These are phyloP conservation scores for Cryptoblepharus egeriae DNA, from an alignment of 2,797 vertebrate genomes.

Conservation along the genomic window DNA sequence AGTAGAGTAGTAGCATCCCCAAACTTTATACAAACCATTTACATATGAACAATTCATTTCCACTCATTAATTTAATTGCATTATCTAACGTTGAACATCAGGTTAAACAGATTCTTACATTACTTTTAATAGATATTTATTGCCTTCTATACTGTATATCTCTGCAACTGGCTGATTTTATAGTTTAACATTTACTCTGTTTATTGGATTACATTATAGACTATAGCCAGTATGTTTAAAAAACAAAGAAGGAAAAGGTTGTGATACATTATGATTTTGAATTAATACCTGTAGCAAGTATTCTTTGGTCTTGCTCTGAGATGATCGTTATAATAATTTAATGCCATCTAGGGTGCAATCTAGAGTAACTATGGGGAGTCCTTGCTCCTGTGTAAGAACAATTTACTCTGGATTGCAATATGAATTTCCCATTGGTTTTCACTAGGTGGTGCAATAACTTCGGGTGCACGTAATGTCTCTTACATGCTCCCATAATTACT, in stretches of 20 bases:
- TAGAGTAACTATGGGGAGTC: too few relatives aligned
- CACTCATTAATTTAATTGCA: neutral
- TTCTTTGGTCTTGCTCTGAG: conserved; percentile 7
- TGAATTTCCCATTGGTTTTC: too few relatives aligned
- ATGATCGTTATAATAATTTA: conserved; percentile 4
- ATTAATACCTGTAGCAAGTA: neutral
- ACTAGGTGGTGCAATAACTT: too few relatives aligned
- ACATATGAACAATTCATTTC: too few relatives aligned
- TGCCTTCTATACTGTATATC: neutral
- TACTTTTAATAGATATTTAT: conserved; percentile 6
- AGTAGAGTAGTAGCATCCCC: too few relatives aligned
- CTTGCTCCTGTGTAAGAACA: too few relatives aligned
- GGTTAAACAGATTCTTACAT: neutral
- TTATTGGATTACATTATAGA: neutral
- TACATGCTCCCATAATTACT: too few relatives aligned
- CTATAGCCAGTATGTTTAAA: neutral
- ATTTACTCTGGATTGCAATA: too few relatives aligned
- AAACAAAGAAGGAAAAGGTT: neutral
- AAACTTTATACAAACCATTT: too few relatives aligned
- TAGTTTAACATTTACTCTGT: neutral
- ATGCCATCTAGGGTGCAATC: neutral
- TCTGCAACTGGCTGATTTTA: conserved; percentile 13
- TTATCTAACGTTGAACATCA: neutral
- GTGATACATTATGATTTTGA: neutral
- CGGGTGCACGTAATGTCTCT: too few relatives aligned